These are phyloP conservation scores for Pseudochaenichthys georgianus DNA, from an alignment of 2,797 vertebrate genomes.

Conservation along the genomic window DNA sequence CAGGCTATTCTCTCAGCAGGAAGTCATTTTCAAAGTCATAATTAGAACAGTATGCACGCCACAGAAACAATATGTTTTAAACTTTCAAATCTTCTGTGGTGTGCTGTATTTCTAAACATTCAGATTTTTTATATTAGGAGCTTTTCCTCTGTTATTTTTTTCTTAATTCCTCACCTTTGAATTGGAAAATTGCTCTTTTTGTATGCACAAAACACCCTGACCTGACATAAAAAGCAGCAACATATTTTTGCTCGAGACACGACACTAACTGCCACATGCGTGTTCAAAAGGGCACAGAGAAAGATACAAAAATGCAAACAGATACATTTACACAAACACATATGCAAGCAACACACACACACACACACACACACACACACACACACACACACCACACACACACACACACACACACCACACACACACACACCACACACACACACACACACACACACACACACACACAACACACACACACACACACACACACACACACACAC, in stretches of 20 bases:
- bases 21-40: conserved; percentile 15
- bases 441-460: too few species aligned
- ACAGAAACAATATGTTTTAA: conserved; percentile 9
- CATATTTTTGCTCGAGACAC: conserved; percentile 23
- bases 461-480: conserved; percentile 32
- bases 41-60: conserved; percentile 13
- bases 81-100: conserved; percentile 14
- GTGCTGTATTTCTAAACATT: conserved; percentile 21
- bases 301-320: conserved; percentile 8
- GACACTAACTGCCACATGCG: conserved; percentile 7
- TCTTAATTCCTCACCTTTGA: not conserved
- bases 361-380: conserved; percentile 34
- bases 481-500: conserved; percentile 37
- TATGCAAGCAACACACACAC: conserved; percentile 19
- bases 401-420: too few species aligned
- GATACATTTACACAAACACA: conserved; percentile 31
- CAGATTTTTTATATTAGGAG: conserved; percentile 31
- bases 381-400: too few species aligned
- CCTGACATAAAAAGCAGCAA: conserved; percentile 23
- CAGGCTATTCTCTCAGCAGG: conserved; percentile 13
- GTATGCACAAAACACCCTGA: conserved; percentile 1
- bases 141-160: conserved; percentile 37
- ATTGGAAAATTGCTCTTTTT: conserved; percentile 11
- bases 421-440: too few species aligned
- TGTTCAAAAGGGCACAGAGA: conserved; percentile 32